Evolutionary conservation across 92 coral and sea anemone genomes (phyloP), one percentile per base, ranked within the genome.

Genomic region (Muricea muricata): DNA sequence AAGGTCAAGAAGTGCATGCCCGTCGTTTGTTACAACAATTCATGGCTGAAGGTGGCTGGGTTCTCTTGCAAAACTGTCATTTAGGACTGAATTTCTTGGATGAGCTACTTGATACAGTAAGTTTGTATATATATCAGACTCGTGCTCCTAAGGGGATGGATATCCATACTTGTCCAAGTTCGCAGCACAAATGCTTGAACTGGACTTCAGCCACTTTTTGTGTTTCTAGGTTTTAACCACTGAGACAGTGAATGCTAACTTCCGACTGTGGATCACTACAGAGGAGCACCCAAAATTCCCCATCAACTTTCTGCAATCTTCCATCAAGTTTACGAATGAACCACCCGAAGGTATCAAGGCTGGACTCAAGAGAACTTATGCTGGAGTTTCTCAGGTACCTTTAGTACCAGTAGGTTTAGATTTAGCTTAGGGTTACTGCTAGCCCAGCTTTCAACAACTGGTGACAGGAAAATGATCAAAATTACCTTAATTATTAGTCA

Each of bases 1-100:
- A 96, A 90, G 99, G 99, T 11, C 99, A 96, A 87, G 99, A 96
- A 79, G 97, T 96, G 25, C 99, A 96, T 82, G 99, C 99, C 15
- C 96, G 99, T 63, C 91, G 98, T 48, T 86, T 96, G 23, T 86
- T 96, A 61, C 89, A 87, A 65, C 97, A 93, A 83, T 96, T 96
- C 70, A 96, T 96, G 99, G 81, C 89, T 88, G 97, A 93, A 85
- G 99, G 99, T 88, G 99, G 99, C 90, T 96, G 99, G 99, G 99
- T 96, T 24, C 92, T 96, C 56, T 86, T 96, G 45, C 99, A 96
- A 78, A 96, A 96, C 86, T 96, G 99, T 81, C 99, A 96, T 85
- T 79, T 96, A 90, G 99, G 99, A 11, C 88, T 96, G 23, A 91
- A 93, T 88, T 96, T 96, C 81, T 91, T 96, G 92, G 99, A 96